Evolutionary conservation across 2,888 invertebrate species (phyloP), one percentile per base, ranked within the genome.

Genomic region (Orthosia gothica): DNA sequence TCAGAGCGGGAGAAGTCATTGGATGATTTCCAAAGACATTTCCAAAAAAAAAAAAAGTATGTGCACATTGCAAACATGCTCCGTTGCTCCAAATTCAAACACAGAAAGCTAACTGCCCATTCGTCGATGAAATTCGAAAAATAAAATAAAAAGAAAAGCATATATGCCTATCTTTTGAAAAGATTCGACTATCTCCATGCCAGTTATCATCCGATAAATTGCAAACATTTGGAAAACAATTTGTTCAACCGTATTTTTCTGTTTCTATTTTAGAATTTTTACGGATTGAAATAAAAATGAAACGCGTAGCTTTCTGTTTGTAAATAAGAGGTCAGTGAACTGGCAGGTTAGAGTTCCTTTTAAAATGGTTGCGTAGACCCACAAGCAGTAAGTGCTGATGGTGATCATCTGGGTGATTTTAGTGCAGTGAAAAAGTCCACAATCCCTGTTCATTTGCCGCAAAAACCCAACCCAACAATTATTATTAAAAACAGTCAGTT

Each of bases 301-400:
- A 63, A 54, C 18, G 15, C n/a, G 20, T 26, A 13, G 16, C 50
- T 61, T 61, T 70, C 32, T 65, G 55, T 65, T 72, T 54, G 45
- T 69, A 26, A 63, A 45, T 57, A 49, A 65, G 12, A 67, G 69
- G 52, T 64, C 47, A 76, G 49, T 13, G 20, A 73, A 58, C 77
- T 64, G 11, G 40, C 7, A 20, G 49, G 18, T 50, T 13, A n/a
- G 13, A 40, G 20, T 40, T 59, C 52, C 0, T 23, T 55, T 70
- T 18, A 18, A 66, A 74, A 47, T 16, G 11, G 26, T 26, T 26
- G 26, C 26, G 3, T 26, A 26, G 26, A 26, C 26, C 26, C 26
- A 26, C 26, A 26, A 26, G 26, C 26, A 26, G 1, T 26, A 26
- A 26, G 26, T 26, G 26, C 26, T 26, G 26, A 26, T 26, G 26